phyloP scores from a whole-genome alignment of 2,888 invertebrate species.

The Patella depressa region DNA sequence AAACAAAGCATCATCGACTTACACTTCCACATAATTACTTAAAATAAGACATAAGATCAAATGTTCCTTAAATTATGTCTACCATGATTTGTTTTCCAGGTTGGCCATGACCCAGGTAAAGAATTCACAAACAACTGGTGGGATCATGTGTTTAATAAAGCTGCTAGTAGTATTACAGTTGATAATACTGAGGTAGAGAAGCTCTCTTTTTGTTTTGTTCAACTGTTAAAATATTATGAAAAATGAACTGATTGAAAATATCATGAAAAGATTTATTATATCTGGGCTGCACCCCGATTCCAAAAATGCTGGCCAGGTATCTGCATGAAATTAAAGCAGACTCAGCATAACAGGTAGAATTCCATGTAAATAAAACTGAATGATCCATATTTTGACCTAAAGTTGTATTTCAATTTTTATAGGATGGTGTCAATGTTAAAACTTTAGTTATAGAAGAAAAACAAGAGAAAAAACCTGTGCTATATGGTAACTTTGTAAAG shows the following conservation, averaged over 20 bases:
- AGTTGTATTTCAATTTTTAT: neutral
- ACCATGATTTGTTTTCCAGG: conserved; percentile 30
- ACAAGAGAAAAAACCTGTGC: conserved; percentile 6
- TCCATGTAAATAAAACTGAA: too few species aligned
- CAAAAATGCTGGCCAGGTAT: too few species aligned
- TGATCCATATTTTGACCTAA: neutral
- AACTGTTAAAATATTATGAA: neutral
- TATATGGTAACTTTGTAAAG: conserved; percentile 13
- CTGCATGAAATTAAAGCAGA: too few species aligned
- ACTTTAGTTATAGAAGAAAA: neutral
- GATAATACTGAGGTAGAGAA: neutral
- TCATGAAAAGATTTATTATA: too few species aligned
- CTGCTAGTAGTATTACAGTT: conserved; percentile 77
- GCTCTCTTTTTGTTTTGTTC: neutral
- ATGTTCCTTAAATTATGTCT: neutral
- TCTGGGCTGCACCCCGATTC: too few species aligned
- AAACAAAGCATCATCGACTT: too few species aligned
- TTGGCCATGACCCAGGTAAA: conserved; percentile 82
- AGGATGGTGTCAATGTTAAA: neutral
- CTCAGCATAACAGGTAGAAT: too few species aligned
- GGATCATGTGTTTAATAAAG: conserved; percentile 82
- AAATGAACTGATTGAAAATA: too few species aligned
- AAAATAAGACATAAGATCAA: neutral
- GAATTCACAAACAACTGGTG: conserved; percentile 88
- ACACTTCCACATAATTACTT: too few species aligned